A percentile compares a stretch with the other conserved stretches of the same genome.
phyloP scores from a whole-genome alignment of 2,888 invertebrate genomes.

The Chydorus sphaericus region DNA sequence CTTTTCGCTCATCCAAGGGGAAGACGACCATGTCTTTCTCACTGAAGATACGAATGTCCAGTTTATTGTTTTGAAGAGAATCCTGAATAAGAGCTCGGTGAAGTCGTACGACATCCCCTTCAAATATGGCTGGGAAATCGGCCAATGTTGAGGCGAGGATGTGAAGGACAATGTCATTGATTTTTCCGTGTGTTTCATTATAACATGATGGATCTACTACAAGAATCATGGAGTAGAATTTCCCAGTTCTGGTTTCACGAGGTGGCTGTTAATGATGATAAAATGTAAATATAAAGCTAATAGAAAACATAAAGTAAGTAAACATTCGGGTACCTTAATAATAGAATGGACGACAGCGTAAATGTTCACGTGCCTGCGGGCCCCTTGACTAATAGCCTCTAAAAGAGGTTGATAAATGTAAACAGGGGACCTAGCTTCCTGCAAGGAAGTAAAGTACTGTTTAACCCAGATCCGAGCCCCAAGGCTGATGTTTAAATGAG shows the following conservation, averaged over 20 bases:
- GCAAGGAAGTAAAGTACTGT: not conserved
- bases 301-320: not conserved
- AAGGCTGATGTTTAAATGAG: not conserved
- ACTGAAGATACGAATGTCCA: constrained; percentile 2
- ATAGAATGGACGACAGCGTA: not conserved
- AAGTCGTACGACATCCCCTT: not conserved
- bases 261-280: not conserved
- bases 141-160: not conserved
- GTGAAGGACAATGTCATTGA: not conserved
- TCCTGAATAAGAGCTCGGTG: not conserved
- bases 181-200: not conserved
- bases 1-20: not conserved
- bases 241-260: not conserved
- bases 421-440: not conserved
- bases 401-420: not conserved
- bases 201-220: constrained; percentile 3
- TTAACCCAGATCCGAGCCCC: not conserved
- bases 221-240: not conserved
- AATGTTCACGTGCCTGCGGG: not conserved
- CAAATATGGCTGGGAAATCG: not conserved
- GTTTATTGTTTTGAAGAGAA: not conserved
- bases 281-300: not conserved
- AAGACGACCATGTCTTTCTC: constrained; percentile 5
- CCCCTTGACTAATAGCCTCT: not conserved
- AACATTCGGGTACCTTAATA: not conserved